Base-by-base conservation (phyloP, 2,797 vertebrate species). In the Paratrypauchen microcephalus region DNA sequence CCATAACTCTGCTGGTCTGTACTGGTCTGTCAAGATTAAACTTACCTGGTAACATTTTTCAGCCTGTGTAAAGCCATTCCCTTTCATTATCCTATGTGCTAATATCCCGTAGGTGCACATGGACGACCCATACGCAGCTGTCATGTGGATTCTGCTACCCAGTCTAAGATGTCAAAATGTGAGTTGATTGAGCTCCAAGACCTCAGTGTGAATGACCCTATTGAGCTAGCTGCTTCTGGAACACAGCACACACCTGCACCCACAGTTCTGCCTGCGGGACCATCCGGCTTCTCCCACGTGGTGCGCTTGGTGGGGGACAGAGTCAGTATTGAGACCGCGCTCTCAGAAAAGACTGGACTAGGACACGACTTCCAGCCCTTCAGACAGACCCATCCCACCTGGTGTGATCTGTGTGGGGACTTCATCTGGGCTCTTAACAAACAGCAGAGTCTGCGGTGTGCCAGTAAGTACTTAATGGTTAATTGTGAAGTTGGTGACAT, bases 401-500 rank as follows among this genome's bases (percentile, higher is more conserved):
- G 97, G 97, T 99, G 97, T 86, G 97, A 99, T 84, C 91, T 98
- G 79, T 99, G 97, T 82, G 97, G 97, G 30, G 96, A 98, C 68
- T 98, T 99, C 91, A 95, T 98, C 90, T 99, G 96, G 97, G 96
- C 96, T 36, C 92, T 97, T 56, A 96, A 95, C 89, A 95, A 94
- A 80, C 97, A 94, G 79, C 97, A 95, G 88, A 95, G 94, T 72
- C 88, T 98, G 69, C 95, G 95, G 75, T 99, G 97, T 79, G 70
- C 85, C 74, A 91, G 97, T 99, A 89, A 98, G 97, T 98, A 94
- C 1, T 47, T 21, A 9, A 19, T 21, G 6, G 8, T 59, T 19
- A 32, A 11, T 28, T 30, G 3, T 61, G 6, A 21, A 32, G 28
- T 36, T 60, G 19, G 30, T 39, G 59, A 61, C 30, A 32, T 61